These are phyloP conservation scores for Datnioides undecimradiatus DNA, from an alignment of 2,113 vertebrate genomes.

Conservation along the genomic window DNA sequence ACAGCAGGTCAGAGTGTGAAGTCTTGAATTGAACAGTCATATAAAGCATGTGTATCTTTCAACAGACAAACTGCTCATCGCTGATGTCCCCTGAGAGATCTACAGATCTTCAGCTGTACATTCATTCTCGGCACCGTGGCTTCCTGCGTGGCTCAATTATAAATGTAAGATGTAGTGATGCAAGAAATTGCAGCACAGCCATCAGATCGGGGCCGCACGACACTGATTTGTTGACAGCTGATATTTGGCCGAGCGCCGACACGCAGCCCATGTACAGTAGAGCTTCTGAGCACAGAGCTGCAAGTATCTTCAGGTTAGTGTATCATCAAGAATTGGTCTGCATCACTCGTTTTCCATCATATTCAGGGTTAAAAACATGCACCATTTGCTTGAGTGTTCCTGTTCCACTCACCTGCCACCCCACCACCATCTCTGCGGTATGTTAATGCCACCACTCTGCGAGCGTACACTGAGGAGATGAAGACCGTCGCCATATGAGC, in stretches of 20 bases:
- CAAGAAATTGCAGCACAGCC: neutral
- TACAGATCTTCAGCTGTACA: neutral
- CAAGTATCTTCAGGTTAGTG: neutral
- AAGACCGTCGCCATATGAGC: neutral
- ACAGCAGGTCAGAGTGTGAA: neutral
- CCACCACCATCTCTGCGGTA: neutral
- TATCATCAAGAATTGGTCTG: neutral
- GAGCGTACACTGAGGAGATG: too few species aligned
- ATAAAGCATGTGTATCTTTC: neutral
- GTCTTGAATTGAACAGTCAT: neutral
- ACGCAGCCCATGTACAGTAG: neutral
- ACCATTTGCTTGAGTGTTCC: neutral
- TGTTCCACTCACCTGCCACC: neutral
- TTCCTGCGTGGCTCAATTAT: neutral
- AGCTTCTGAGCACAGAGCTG: neutral
- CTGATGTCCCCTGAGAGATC: neutral
- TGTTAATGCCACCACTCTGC: too few species aligned
- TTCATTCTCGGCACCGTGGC: neutral
- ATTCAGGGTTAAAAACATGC: neutral
- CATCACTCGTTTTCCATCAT: too few species aligned
- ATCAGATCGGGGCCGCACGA: neutral
- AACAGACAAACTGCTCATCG: neutral
- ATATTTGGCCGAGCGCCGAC: neutral
- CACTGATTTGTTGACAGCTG: neutral
- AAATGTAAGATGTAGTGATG: neutral